These are phyloP conservation scores for Boleophthalmus pectinirostris DNA, from an alignment of 2,113 vertebrate species.

Conservation along the genomic window DNA sequence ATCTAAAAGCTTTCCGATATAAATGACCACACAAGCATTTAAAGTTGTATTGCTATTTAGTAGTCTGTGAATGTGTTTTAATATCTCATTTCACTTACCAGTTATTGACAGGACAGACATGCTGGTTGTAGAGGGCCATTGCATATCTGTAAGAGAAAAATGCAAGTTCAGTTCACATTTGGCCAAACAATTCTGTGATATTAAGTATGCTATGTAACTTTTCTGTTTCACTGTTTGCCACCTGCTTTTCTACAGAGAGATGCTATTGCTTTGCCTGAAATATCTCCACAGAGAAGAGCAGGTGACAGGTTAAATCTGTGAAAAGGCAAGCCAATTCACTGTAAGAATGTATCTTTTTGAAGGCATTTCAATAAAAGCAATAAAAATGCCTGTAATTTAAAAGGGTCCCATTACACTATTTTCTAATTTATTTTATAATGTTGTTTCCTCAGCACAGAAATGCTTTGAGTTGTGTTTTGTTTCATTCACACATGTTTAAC, in stretches of 20 bases:
- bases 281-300: not conserved
- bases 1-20: not conserved
- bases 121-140: slow-evolving; percentile 84
- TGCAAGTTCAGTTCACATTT: not conserved
- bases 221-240: not conserved
- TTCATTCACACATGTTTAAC: too few relatives aligned
- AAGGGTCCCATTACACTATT: too few relatives aligned
- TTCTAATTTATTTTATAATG: too few relatives aligned
- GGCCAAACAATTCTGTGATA: not conserved
- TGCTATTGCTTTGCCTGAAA: not conserved
- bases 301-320: not conserved
- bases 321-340: not conserved
- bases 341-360: not conserved
- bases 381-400: not conserved
- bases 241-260: not conserved
- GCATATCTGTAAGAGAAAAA: slow-evolving; percentile 73
- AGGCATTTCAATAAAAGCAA: not conserved
- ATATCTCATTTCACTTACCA: slow-evolving; percentile 66
- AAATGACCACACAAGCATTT: not conserved
- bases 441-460: too few relatives aligned
- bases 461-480: too few relatives aligned
- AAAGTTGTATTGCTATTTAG: not conserved
- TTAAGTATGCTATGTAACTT: not conserved
- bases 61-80: not conserved
- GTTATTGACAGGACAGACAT: slow-evolving; percentile 82